phyloP scores from a whole-genome alignment of 1,140 invertebrate species.

The Polypedilum pembai region DNA sequence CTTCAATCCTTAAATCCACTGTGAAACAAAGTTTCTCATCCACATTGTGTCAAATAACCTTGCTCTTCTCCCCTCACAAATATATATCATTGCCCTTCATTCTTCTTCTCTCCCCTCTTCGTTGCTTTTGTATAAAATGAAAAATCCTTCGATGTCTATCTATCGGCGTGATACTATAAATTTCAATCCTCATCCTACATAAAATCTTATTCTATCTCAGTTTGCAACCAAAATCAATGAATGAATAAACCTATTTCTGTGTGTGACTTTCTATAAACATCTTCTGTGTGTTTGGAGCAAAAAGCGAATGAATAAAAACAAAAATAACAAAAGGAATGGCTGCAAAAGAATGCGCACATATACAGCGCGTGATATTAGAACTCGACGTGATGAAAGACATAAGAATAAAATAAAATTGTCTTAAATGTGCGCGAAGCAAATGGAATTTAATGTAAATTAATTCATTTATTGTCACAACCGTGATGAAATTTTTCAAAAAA shows the following conservation, averaged over 20 bases:
- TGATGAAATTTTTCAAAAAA: constrained; percentile 7
- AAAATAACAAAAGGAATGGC: neutral
- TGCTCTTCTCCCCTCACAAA: too few species aligned
- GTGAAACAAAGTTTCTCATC: too few species aligned
- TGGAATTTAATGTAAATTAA: constrained; percentile 5
- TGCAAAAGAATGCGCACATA: neutral
- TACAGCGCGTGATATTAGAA: too few species aligned
- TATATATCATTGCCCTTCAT: neutral
- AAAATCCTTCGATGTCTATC: neutral
- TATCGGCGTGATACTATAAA: constrained; percentile 1
- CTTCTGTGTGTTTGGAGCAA: neutral
- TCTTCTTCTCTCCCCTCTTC: neutral
- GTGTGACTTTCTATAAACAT: too few species aligned
- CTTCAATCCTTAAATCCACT: too few species aligned
- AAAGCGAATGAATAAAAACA: constrained; percentile 4
- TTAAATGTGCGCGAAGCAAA: neutral
- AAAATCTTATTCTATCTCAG: neutral
- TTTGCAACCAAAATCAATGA: neutral
- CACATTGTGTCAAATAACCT: too few species aligned
- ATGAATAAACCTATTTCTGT: neutral
- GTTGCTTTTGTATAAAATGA: neutral
- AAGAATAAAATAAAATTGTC: neutral
- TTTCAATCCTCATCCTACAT: neutral
- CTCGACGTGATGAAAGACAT: neutral
- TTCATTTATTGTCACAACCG: constrained; percentile 1